phyloP scores from a whole-genome alignment of 2,888 invertebrate species.

The Buathra laborator region DNA sequence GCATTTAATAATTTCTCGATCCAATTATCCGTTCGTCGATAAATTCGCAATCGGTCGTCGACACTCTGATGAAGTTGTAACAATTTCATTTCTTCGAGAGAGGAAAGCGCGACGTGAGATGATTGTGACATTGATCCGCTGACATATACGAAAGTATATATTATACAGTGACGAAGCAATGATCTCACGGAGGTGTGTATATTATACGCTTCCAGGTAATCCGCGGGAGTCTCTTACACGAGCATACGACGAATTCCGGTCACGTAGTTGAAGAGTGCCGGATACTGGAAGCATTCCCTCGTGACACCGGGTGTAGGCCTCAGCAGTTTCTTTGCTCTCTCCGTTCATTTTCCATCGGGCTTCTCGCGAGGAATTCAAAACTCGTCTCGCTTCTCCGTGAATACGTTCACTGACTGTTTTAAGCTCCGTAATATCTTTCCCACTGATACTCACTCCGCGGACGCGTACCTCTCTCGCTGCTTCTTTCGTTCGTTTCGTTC shows the following conservation, averaged over 20 bases:
- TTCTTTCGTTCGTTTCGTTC: background rate
- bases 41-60: background rate
- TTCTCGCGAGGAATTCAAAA: slow-evolving; percentile 65
- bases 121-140: slow-evolving; percentile 22
- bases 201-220: slow-evolving; percentile 67
- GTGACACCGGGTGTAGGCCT: slow-evolving; percentile 54
- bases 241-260: slow-evolving; percentile 69
- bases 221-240: slow-evolving; percentile 52
- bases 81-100: slow-evolving; percentile 34
- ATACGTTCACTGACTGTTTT: slow-evolving; percentile 15
- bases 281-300: slow-evolving; percentile 71
- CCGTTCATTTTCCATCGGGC: slow-evolving; percentile 13
- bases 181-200: slow-evolving; percentile 57
- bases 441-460: background rate
- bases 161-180: slow-evolving; percentile 35
- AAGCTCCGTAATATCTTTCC: background rate
- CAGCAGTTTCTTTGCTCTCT: slow-evolving; percentile 65
- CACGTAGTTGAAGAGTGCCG: slow-evolving; percentile 76
- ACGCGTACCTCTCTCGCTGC: background rate
- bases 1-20: background rate
- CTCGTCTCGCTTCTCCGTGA: slow-evolving; percentile 43
- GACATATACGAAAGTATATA: slow-evolving; percentile 23
- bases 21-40: background rate
- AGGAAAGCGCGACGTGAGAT: slow-evolving; percentile 44
- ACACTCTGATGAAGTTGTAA: slow-evolving; percentile 47